Evolutionary conservation across 1,140 invertebrate genomes (phyloP), one percentile per base, ranked within the genome.

Genomic region (Drosophila nikananu): DNA sequence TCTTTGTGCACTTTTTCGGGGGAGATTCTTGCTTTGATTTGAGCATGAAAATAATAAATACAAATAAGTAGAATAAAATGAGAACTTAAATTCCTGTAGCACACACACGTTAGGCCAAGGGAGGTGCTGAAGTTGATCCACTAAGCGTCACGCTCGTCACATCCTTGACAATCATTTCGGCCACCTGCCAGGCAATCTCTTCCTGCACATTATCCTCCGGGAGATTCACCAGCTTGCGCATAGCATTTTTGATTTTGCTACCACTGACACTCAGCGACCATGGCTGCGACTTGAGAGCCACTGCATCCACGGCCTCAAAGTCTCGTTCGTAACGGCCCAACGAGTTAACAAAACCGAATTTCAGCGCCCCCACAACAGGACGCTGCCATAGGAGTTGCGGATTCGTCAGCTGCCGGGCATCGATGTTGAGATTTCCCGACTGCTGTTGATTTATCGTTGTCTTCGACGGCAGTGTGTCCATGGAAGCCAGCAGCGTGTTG

Each of bases 121-220:
- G 48, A 19, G 25, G 13, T 17, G 42, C 27, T 17, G 32, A 6
- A 19, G 42, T 51, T 10, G 37, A 65, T 15, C 64, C 93, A 74
- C 94, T 95, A 91, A 97, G 94, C 27, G 98, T 98, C 67, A 98
- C 94, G 91, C 95, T 96, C 32, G 97, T 98, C 35, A 99, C 96
- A 94, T 98, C 97, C 93, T 96, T 97, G 37, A 99, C 95, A 86
- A 99, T 98, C 97, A 98, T 98, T 93, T 98, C 97, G 21, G 98
- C 97, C 70, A 99, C 96, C 94, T 97, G 97, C 96, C 97, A 97
- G 32, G 98, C 98, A 94, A 98, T 96, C 92, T 98, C 97, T 93
- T 99, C 97, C 94, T 98, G 97, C 46, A 96, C 96, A 95, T 97
- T 97, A 82, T 97, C 96, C 93, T 97, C 96, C 48, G 96, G 96